Evolutionary conservation across 2,888 invertebrate genomes (phyloP), one percentile per base, ranked within the genome.

Genomic region (Drosophila acutilabella): DNA sequence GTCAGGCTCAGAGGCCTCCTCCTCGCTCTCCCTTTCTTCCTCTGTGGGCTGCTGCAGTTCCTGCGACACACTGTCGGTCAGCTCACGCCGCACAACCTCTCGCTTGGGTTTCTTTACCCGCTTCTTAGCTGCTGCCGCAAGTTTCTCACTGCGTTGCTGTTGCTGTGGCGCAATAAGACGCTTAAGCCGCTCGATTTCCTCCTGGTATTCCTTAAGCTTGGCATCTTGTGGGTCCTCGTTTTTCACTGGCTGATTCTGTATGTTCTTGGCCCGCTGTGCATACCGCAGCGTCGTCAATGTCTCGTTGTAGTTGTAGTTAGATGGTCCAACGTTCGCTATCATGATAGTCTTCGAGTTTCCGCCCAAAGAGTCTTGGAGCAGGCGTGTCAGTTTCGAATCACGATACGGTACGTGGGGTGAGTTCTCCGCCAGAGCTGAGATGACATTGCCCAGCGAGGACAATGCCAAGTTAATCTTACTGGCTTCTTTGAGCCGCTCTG

Each of bases 221-320:
- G 99, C 99, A 93, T 99, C 99, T 93, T 99, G 99, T 40, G 99
- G 99, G 94, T 99, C 99, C 93, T 99, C 99, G 93, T 99, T 99
- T 90, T 99, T 97, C 80, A 97, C 96, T 18, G 99, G 99, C 92
- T 98, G 97, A 93, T 99, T 99, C 94, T 99, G 98, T 87, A 99
- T 99, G 80, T 98, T 98, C 93, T 99, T 99, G 13, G 99, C 99
- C 48, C 99, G 94, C 91, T 97, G 98, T 2, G 99, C 98, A 93
- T 99, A 99, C 40, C 98, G 94, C 72, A 99, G 93, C n/a, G 99
- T 99, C 36, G 98, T 98, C 81, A 99, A 93, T 2, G 98, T 98
- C 93, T 99, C 99, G 89, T 99, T 99, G 93, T 97, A 99, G 93
- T 99, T 99, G 93, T 97, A 98, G 80, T 96, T 96, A 18, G 99